A percentile compares a stretch with the other conserved stretches of the same genome.
These are phyloP conservation scores for Drosophila seguyi DNA, from an alignment of 1,140 invertebrate species.

Conservation along the genomic window DNA sequence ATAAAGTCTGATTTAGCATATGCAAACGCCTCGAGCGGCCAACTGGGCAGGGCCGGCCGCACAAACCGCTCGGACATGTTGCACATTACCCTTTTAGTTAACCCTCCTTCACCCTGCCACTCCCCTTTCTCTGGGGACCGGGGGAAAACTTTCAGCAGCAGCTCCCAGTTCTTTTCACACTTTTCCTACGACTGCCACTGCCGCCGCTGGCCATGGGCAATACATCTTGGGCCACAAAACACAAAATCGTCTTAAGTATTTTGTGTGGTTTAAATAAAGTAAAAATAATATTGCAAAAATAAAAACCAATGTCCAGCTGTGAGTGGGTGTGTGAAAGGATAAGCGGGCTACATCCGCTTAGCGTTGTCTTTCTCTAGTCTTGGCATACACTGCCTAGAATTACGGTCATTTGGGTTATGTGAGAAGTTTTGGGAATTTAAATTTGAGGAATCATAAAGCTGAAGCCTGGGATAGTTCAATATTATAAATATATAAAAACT, in stretches of 20 bases:
- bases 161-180: constrained; percentile 70
- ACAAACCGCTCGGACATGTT: constrained; percentile 59
- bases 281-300: constrained; percentile 79
- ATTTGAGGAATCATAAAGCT: no score
- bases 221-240: constrained; percentile 82
- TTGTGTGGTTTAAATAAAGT: constrained; percentile 84
- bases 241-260: constrained; percentile 84
- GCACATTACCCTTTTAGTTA: constrained; percentile 54
- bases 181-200: constrained; percentile 48
- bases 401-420: neutral
- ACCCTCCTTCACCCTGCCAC: neutral
- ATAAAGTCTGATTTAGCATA: constrained; percentile 75
- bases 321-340: constrained; percentile 67
- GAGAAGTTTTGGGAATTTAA: neutral
- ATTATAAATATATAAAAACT: no score
- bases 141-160: constrained; percentile 57
- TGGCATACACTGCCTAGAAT: constrained; percentile 11
- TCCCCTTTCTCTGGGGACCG: neutral
- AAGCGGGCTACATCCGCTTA: constrained; percentile 79
- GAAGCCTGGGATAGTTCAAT: no score
- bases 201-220: constrained; percentile 73
- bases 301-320: constrained; percentile 68
- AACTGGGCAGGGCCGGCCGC: constrained; percentile 31
- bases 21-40: constrained; percentile 55
- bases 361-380: constrained; percentile 53